Evolutionary conservation across 2,888 invertebrate species (phyloP), one percentile per base, ranked within the genome.

Genomic region (Drosophila yooni): DNA sequence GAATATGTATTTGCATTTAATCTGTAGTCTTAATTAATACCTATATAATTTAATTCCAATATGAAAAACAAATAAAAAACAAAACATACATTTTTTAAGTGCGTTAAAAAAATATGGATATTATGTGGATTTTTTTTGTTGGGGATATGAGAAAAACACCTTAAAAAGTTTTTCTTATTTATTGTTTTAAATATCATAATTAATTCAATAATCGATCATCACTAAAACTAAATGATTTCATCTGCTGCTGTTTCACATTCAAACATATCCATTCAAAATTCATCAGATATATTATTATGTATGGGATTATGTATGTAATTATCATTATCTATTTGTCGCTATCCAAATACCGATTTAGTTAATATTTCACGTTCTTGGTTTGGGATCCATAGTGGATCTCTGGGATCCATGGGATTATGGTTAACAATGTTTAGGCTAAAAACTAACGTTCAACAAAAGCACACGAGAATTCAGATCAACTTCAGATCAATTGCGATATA

Each of bases 21-120:
- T 83, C 84, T 74, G 82, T 84, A 84, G 84, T 74, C 57, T 76
- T 84, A 89, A 86, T 84, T 81, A 74, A 83, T 78, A 77, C 62
- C 67, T 73, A 77, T 77, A 81, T 85, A 82, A 88, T 77, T 85
- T 83, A 88, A 83, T 70, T 79, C 65, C 77, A 65, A 76, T 63
- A 80, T 78, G 81, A 80, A 68, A 82, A 76, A 81, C 25, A 78
- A 81, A 81, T 59, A 71, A 60, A 84, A 78, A 85, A 68, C 63
- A 64, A 74, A 63, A 81, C 78, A 85, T 70, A 76, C 75, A 77
- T 74, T 85, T 84, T 81, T 84, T 74, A 79, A 83, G 82, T 88
- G 88, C 70, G 85, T 88, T 88, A 48, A 76, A 64, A 73, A 80
- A 46, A 51, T 40, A 5, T 54, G 7, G 5, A 63, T 74, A 62